These are phyloP conservation scores for Eospalax fontanierii DNA, from an alignment of 2,797 vertebrate species.

Conservation along the genomic window DNA sequence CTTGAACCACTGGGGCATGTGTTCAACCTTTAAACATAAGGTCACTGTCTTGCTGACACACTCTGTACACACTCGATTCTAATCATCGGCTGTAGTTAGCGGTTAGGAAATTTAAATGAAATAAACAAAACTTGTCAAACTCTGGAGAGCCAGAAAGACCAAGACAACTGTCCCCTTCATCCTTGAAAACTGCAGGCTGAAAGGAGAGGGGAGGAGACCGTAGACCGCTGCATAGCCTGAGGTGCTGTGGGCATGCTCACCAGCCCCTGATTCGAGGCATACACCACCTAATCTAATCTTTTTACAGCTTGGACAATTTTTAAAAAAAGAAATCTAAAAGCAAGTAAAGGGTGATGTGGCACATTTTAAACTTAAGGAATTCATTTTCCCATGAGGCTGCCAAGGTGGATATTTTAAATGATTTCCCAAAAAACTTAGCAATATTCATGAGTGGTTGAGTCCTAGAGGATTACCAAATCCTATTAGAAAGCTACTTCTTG, in stretches of 20 bases:
- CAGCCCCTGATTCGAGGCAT: background rate
- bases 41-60: background rate
- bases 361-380: conserved; percentile 43
- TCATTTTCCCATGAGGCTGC: conserved; percentile 46
- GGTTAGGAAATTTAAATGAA: background rate
- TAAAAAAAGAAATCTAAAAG: conserved; percentile 46
- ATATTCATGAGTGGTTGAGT: conserved; percentile 43
- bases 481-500: conserved; percentile 47
- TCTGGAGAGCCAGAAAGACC: background rate
- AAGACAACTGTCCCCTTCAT: background rate
- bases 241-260: background rate
- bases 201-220: background rate
- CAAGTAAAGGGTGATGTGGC: conserved; percentile 5
- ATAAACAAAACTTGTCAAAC: conserved; percentile 4
- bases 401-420: conserved; percentile 62
- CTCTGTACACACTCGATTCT: background rate
- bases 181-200: background rate
- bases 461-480: conserved; percentile 55
- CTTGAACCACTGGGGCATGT: background rate
- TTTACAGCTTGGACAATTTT: background rate
- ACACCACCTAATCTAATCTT: background rate
- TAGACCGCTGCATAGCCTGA: background rate
- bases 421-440: conserved; percentile 64
- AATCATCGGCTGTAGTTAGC: background rate
- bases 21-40: background rate